These are phyloP conservation scores for Tachypleus tridentatus DNA, from an alignment of 1,140 invertebrate species.

Conservation along the genomic window DNA sequence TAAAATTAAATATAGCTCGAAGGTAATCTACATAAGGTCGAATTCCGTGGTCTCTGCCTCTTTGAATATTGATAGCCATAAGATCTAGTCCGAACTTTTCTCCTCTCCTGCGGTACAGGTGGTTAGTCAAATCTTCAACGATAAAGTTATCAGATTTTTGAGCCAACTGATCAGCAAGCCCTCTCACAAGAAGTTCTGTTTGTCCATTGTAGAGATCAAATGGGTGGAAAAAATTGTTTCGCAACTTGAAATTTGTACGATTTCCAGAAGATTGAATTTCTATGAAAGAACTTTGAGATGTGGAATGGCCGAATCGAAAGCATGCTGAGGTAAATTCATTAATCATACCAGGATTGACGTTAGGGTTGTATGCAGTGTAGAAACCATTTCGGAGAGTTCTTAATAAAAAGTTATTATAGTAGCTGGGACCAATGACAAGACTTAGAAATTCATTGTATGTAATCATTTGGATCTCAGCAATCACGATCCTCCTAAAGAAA, in stretches of 20 bases:
- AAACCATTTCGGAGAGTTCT: constrained; percentile 15
- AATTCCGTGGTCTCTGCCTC: constrained; percentile 34
- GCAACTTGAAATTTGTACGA: constrained; percentile 18
- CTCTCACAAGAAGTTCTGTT: constrained; percentile 42
- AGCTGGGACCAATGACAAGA: constrained; percentile 34
- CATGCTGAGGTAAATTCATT: constrained; percentile 26
- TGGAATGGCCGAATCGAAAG: constrained; percentile 20
- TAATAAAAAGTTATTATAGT: constrained; percentile 24
- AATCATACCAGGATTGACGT: constrained; percentile 28
- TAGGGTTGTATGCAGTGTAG: constrained; percentile 18
- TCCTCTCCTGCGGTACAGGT: constrained; percentile 20
- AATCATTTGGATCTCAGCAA: constrained; percentile 36
- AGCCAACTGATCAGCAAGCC: constrained; percentile 47
- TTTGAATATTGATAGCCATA: constrained; percentile 35
- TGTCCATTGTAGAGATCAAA: constrained; percentile 25
- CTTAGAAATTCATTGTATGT: constrained; percentile 43
- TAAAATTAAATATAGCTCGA: constrained; percentile 19
- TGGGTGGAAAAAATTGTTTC: constrained; percentile 23
- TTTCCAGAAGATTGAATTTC: constrained; percentile 12
- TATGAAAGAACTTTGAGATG: constrained; percentile 35
- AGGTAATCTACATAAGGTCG: constrained; percentile 29
- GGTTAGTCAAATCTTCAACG: constrained; percentile 23
- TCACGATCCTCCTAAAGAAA: constrained; percentile 20
- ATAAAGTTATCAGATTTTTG: constrained; percentile 28
- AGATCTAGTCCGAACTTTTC: constrained; percentile 29